Evolutionary conservation across 1,140 invertebrate genomes (phyloP).

Genomic region (Nautilus pompilius): DNA sequence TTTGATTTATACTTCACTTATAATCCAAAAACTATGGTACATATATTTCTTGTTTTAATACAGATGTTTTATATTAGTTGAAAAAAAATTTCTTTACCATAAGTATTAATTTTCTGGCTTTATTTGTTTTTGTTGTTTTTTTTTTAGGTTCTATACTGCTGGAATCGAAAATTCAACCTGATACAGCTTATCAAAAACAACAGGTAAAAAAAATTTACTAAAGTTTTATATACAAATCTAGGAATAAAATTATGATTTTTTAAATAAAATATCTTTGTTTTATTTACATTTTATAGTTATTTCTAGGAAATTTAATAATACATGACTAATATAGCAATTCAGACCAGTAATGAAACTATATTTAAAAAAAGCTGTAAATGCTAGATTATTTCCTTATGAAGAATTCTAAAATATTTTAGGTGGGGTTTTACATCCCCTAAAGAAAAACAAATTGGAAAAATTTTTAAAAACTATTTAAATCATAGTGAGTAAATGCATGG

Average conservation of each 20-base stretch:
- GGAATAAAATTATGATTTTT: neutral
- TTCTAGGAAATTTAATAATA: too few relatives aligned
- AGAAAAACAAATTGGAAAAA: too few relatives aligned
- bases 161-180: constrained; percentile 95
- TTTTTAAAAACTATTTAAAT: too few relatives aligned
- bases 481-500: too few relatives aligned
- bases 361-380: too few relatives aligned
- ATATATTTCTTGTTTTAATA: neutral
- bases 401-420: too few relatives aligned
- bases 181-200: constrained; percentile 98
- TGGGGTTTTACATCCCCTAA: too few relatives aligned
- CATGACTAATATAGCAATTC: too few relatives aligned
- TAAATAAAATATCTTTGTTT: too few relatives aligned
- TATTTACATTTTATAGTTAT: too few relatives aligned
- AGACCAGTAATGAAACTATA: too few relatives aligned
- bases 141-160: constrained; percentile 74
- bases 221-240: neutral
- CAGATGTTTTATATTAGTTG: neutral
- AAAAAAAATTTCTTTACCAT: neutral
- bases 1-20: neutral
- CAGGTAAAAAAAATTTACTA: constrained; percentile 67
- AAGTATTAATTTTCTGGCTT: neutral
- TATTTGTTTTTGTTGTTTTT: constrained; percentile 12
- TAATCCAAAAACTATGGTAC: neutral
- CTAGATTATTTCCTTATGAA: too few relatives aligned